Base-by-base conservation (phyloP, 2,888 invertebrate species). In the Alviniconcha strummeri region DNA sequence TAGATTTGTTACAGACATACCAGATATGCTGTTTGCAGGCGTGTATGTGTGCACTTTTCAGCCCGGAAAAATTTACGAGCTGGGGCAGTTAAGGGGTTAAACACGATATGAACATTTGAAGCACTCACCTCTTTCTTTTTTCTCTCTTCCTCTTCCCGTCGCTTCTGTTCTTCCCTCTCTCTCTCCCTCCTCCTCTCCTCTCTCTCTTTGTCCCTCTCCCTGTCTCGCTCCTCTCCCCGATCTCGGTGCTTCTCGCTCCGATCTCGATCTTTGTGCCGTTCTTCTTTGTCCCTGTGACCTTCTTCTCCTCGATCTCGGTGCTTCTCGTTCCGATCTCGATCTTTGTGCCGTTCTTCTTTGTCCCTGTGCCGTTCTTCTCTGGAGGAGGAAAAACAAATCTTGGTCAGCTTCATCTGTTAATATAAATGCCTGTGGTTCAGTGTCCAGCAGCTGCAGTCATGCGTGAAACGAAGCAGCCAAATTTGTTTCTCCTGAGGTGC, bases 251-350 rank as follows among this genome's bases (percentile, higher is more conserved):
- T 79, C 74, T 79, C 79, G n/a, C 75, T 79, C 17, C 56, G 8
- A 17, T 64, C n/a, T 11, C 74, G 36, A 84, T 83, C 80, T 72
- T 81, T 67, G 55, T 69, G 56, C 54, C 77, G 54, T 1, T 77
- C 77, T 64, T 72, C 36, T 4, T 36, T 71, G 57, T 82, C 80
- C 36, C 82, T 72, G n/a, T 87, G 86, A 86, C 83, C 85, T 75
- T 84, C 86, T 76, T 82, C 85, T 36, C 86, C 84, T 75, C 86
- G 85, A 74, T 88, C 87, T 77, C 74, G 84, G 80, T 87, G 83
- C 17, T 83, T 82, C 52, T 82, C 85, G 72, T 85, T 85, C 36
- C 52, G 56, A n/a, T 88, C 85, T 19, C 82, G 83, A 56, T 86
- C 83, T 77, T 78, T 83, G 72, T 78, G 67, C 5, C 78, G 60